Conservation (phyloP, 2,888 invertebrate species). For the Sussaba pulchella region DNA sequence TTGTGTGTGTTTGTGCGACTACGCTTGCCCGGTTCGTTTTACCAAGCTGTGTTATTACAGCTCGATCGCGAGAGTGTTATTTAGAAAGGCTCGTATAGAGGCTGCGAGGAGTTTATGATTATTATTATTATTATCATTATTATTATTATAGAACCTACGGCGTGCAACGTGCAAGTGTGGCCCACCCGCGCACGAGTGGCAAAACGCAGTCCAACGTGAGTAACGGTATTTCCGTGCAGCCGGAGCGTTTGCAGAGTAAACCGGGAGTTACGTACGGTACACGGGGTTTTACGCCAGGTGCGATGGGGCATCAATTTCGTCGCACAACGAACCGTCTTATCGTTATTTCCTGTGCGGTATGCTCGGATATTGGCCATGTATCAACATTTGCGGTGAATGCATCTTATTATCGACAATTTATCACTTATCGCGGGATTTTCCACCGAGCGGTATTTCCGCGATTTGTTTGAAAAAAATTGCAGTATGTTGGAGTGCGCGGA, state of each 20-base stretch:
- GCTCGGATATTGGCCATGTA: not conserved
- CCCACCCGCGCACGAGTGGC: constrained; percentile 57
- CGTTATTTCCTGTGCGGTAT: not conserved
- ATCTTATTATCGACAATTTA: no score
- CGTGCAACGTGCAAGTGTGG: constrained; percentile 20
- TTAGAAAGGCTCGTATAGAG: constrained; percentile 46
- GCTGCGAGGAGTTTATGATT: constrained; percentile 1
- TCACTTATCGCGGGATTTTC: no score
- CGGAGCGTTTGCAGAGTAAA: constrained; percentile 13
- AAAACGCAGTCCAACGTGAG: constrained; percentile 26
- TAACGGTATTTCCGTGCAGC: constrained; percentile 45
- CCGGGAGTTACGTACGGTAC: constrained; percentile 19
- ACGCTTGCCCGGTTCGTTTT: not conserved
- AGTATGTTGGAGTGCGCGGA: no score
- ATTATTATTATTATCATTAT: not conserved
- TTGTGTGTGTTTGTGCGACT: not conserved
- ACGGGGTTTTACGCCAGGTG: not conserved
- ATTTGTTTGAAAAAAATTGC: no score
- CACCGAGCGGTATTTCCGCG: no score
- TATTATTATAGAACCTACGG: not conserved
- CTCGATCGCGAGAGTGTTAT: constrained; percentile 43
- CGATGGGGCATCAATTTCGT: not conserved
- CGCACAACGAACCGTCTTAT: no score
- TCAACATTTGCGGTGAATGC: no score
- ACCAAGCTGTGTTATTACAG: constrained; percentile 25